These are phyloP conservation scores for Amphiduros pacificus DNA, from an alignment of 2,888 invertebrate species.

Conservation along the genomic window DNA sequence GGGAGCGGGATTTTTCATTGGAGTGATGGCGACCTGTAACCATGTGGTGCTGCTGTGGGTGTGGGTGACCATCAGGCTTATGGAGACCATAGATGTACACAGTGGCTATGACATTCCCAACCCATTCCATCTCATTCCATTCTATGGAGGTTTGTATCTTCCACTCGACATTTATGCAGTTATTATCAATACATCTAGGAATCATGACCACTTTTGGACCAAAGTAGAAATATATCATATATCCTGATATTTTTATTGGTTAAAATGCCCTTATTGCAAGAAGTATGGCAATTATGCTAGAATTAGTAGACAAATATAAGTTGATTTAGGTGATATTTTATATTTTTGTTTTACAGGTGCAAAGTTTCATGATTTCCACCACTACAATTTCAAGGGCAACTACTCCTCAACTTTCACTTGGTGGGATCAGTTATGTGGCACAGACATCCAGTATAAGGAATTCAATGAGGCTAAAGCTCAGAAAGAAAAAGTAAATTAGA, in stretches of 20 bases:
- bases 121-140: conserved; percentile 39
- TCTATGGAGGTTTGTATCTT: conserved; percentile 47
- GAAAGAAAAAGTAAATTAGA: too few species aligned
- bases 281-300: too few species aligned
- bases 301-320: too few species aligned
- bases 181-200: too few species aligned
- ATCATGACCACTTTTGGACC: too few species aligned
- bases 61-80: conserved; percentile 38
- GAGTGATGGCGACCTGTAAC: conserved; percentile 37
- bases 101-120: conserved; percentile 44
- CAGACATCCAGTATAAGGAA: conserved; percentile 40
- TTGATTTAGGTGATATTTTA: too few species aligned
- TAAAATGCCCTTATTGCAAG: too few species aligned
- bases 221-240: too few species aligned
- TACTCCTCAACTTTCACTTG: conserved; percentile 43
- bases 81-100: conserved; percentile 46
- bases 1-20: conserved; percentile 41
- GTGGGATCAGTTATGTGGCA: conserved; percentile 45
- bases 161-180: too few species aligned
- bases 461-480: conserved; percentile 26
- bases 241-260: too few species aligned
- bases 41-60: conserved; percentile 40
- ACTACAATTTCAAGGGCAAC: conserved; percentile 43
- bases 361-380: conserved; percentile 44
- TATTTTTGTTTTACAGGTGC: too few species aligned